Conservation (phyloP, 2,113 vertebrate species). For the Heloderma charlesbogerti region DNA sequence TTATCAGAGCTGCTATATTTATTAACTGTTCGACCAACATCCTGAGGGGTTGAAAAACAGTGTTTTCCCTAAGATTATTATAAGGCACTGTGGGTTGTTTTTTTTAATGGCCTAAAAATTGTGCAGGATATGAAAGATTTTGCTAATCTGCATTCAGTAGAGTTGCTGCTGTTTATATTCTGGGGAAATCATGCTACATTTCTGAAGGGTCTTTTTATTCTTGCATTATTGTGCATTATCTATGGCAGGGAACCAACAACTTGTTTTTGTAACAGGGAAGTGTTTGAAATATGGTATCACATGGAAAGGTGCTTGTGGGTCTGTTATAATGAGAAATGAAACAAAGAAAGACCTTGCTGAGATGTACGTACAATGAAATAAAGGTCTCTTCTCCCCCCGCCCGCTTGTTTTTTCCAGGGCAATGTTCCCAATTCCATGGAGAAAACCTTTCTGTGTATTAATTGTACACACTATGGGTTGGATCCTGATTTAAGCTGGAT, state of each 20-base stretch:
- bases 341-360: conserved; percentile 65
- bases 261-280: conserved; percentile 55
- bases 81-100: conserved; percentile 51
- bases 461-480: too few species aligned
- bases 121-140: conserved; percentile 48
- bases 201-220: conserved; percentile 38
- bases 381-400: too few species aligned
- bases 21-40: conserved; percentile 52
- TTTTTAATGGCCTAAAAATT: conserved; percentile 50
- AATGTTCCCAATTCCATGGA: background rate
- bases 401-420: background rate
- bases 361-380: conserved; percentile 28
- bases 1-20: conserved; percentile 54
- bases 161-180: conserved; percentile 56
- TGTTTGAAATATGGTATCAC: conserved; percentile 55
- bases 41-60: conserved; percentile 21
- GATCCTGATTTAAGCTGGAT: too few species aligned
- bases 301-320: conserved; percentile 28
- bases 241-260: conserved; percentile 48
- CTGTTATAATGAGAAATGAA: conserved; percentile 61
- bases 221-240: conserved; percentile 56
- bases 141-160: conserved; percentile 56
- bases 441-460: background rate
- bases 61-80: conserved; percentile 27
- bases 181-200: conserved; percentile 51